Evolutionary conservation across 2,113 vertebrate species (phyloP), one percentile per base, ranked within the genome.

Genomic region (Takifugu flavidus): DNA sequence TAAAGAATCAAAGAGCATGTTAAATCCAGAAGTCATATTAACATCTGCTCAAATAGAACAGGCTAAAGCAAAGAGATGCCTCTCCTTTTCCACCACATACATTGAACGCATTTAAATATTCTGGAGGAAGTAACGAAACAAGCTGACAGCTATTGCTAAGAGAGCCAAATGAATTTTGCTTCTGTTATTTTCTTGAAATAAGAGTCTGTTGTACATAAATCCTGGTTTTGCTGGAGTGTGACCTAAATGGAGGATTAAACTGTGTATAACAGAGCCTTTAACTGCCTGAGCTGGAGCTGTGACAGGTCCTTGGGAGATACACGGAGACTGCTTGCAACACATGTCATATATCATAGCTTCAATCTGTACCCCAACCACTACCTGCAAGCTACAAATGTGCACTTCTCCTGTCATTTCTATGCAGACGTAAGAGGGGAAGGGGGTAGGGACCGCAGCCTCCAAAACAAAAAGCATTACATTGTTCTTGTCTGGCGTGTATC

Each of bases 261-360:
- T 81, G 74, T 31, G 65, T 56, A 72, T 84, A 85, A 85, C 79
- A 72, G 80, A 86, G 84, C 78, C 80, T 87, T 84, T 89, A 84
- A 84, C 80, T 82, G 74, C 74, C 80, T 80, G 79, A 65, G 75
- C 79, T 74, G 72, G 74, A 87, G 74, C 85, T 71, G 80, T 87
- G 88, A 89, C 87, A 87, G 87, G 79, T 86, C 86, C 83, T 86
- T 83, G 87, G 88, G 86, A 91, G 83, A 89, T 86, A 83, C 86
- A 88, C 79, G 84, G 69, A 86, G 86, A 89, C 85, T 83, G 87
- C 86, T 86, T 79, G 79, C 84, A 89, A 88, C 90, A 91, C 89
- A 89, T 90, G 89, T 89, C 89, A 90, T 86, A 90, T 90, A 90
- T 89, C 85, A 88, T 89, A 90, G 81, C 83, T 83, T 90, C 88